Conservation (phyloP, 1,140 invertebrate genomes). For the Parasteatoda tepidariorum region DNA sequence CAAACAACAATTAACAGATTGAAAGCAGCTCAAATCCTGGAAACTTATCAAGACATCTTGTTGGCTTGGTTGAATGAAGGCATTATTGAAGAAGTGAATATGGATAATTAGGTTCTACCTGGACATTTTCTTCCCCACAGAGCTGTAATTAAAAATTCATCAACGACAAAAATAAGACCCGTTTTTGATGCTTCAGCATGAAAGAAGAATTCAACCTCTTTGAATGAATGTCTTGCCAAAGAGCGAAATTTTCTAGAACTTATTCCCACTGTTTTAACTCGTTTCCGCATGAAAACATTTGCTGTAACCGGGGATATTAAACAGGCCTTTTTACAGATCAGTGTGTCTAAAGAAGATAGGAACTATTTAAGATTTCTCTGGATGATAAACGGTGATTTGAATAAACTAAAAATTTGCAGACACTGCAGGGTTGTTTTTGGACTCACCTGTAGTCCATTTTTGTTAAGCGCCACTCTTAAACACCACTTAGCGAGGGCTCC, state of each 20-base stretch:
- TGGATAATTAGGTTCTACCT: slow-evolving; percentile 20
- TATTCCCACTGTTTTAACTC: slow-evolving; percentile 64
- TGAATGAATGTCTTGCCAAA: slow-evolving; percentile 32
- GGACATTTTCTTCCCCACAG: slow-evolving; percentile 65
- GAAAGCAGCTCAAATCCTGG: slow-evolving; percentile 54
- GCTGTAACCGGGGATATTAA: slow-evolving; percentile 55
- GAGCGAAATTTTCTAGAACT: neutral
- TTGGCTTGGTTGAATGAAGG: slow-evolving; percentile 63
- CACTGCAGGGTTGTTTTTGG: slow-evolving; percentile 34
- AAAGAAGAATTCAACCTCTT: neutral
- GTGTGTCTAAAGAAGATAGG: neutral
- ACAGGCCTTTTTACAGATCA: slow-evolving; percentile 59
- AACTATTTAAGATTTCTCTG: slow-evolving; percentile 39
- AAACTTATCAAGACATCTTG: slow-evolving; percentile 66
- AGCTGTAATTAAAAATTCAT: slow-evolving; percentile 61
- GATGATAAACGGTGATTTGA: neutral
- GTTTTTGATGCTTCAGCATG: slow-evolving; percentile 16
- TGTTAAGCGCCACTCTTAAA: neutral
- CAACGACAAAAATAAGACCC: slow-evolving; percentile 52
- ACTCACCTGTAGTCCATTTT: slow-evolving; percentile 5
- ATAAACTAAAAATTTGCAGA: slow-evolving; percentile 11
- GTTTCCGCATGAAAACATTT: slow-evolving; percentile 2
- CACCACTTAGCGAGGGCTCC: neutral
- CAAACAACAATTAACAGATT: slow-evolving; percentile 61
- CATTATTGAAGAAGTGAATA: slow-evolving; percentile 65